phyloP scores from a whole-genome alignment of 1,140 invertebrate species.

The Ctenoplectra terminalis region DNA sequence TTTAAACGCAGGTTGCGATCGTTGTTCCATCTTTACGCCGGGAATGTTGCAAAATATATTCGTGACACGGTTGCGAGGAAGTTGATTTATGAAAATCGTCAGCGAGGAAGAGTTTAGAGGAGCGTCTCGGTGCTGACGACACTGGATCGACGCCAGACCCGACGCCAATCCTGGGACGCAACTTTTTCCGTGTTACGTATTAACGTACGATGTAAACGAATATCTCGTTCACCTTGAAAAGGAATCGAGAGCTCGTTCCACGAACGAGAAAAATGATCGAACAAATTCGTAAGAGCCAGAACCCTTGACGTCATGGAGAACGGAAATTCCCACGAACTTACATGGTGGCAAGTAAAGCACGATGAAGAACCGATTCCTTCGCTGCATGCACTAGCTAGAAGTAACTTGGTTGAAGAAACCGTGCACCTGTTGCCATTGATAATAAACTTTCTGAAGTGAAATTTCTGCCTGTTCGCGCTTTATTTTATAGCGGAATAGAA shows the following conservation, averaged over 20 bases:
- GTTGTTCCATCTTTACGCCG: background rate
- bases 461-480: background rate
- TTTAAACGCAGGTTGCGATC: background rate
- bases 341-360: background rate
- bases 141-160: constrained; percentile 68
- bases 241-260: background rate
- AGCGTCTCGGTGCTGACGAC: constrained; percentile 33
- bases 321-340: background rate
- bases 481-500: background rate
- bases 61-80: background rate
- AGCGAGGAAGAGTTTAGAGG: constrained; percentile 20
- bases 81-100: constrained; percentile 62
- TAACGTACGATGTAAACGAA: constrained; percentile 8
- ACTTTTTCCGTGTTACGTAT: constrained; percentile 26
- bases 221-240: background rate
- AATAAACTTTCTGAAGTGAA: constrained; percentile 4
- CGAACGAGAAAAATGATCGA: background rate
- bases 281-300: background rate
- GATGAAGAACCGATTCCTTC: background rate
- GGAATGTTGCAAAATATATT: background rate
- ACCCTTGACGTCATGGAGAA: background rate
- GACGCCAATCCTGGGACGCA: constrained; percentile 59
- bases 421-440: constrained; percentile 43
- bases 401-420: background rate
- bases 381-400: background rate